Base-by-base conservation (phyloP, 2,888 invertebrate genomes). In the Andrena chrysosceles region DNA sequence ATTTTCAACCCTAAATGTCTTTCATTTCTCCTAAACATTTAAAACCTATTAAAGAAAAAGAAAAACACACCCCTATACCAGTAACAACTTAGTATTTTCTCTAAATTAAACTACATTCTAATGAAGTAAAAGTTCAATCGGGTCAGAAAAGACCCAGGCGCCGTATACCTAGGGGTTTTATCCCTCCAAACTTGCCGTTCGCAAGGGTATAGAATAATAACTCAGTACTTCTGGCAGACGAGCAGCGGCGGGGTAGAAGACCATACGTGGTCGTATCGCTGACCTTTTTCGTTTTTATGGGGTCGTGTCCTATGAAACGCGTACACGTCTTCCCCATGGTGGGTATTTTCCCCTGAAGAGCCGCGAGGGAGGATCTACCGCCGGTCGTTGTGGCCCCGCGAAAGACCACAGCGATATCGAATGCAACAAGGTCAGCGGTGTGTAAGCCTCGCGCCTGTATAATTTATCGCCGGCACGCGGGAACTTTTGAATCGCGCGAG, bases 391-490 rank as follows among this genome's bases (percentile, higher is more conserved):
- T 16, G 42, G 42, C 16, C 42, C 42, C 4, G 42, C 42, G 42
- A 16, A 16, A 42, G 4, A 42, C 42, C 13, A 4, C 42, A 13
- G 1, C 42, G 54, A 48, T 70, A 35, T 26, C 48, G 26, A 59
- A 59, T 33, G 71, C 64, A 64, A 59, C 64, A 77, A 77, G 77
- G 64, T 59, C 56, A 59, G 2, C 10, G 1, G 31, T 7, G n/a
- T 56, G 33, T 23, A 48, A 48, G n/a, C 13, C 52, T 10, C 20
- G 56, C 4, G 29, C 0, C 6, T 49, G 59, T 54, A 73, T 73
- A 73, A 77, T 67, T 73, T 77, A 77, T 67, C 52, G 23, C 16
- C 13, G 35, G 20, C 16, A 7, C 60, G 52, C 52, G 62, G 6
- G 20, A 75, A 59, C 67, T 42, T 73, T 73, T 42, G 60, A 60